Conservation (phyloP, 2,888 invertebrate species). For the Julus scanicus region DNA sequence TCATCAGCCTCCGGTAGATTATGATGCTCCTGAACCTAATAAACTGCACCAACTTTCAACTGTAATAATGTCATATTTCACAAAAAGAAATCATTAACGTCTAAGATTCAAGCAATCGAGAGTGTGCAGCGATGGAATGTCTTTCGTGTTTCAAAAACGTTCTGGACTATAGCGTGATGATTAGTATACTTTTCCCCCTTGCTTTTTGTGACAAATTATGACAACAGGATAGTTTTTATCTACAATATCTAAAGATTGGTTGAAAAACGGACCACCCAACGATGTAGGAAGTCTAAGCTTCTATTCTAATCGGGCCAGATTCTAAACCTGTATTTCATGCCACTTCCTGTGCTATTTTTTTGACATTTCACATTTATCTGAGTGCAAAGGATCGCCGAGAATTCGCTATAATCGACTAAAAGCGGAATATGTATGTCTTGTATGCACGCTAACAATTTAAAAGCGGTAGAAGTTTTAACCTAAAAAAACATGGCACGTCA, state of each 20-base stretch:
- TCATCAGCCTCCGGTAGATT: constrained; percentile 7
- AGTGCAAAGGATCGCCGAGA: constrained; percentile 26
- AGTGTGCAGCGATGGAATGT: not conserved
- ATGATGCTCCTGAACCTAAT: constrained; percentile 36
- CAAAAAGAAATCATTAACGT: constrained; percentile 26
- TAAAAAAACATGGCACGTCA: not conserved
- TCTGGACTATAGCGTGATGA: not conserved
- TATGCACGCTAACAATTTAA: not conserved
- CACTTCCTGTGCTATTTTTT: constrained; percentile 40
- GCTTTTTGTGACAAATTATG: not conserved
- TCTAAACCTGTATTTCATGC: constrained; percentile 35
- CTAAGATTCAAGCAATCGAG: not conserved
- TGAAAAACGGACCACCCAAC: constrained; percentile 10
- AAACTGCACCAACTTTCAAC: constrained; percentile 21
- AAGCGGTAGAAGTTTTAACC: not conserved
- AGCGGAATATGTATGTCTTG: not conserved
- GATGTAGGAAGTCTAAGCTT: not conserved
- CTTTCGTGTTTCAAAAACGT: not conserved
- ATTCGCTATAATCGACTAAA: constrained; percentile 10
- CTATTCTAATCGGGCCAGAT: constrained; percentile 18
- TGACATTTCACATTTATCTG: not conserved
- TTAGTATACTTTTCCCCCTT: not conserved
- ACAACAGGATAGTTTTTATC: constrained; percentile 36
- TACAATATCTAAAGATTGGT: not conserved
- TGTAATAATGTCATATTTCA: constrained; percentile 35